Conservation (phyloP, 2,797 vertebrate species). For the Perdix hodgsoniae region DNA sequence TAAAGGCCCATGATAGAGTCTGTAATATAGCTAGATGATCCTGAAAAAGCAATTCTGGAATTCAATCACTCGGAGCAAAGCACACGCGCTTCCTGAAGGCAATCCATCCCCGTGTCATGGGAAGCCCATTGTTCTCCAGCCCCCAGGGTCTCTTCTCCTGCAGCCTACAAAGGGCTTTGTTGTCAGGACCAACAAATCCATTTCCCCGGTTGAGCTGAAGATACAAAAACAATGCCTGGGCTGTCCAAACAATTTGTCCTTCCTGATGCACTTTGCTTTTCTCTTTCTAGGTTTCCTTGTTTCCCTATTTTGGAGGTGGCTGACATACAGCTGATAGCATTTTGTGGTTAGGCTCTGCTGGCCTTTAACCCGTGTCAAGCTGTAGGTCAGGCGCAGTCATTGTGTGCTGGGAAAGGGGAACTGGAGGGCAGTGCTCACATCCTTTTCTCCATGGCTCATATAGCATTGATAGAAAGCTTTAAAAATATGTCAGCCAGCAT, state of each 20-base stretch:
- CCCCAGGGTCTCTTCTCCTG: constrained; percentile 33
- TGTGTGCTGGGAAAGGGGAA: background rate
- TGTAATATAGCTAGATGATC: constrained; percentile 56
- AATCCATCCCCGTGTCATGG: constrained; percentile 43
- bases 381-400: background rate
- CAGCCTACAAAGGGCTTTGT: constrained; percentile 25
- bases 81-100: constrained; percentile 49
- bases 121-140: constrained; percentile 40
- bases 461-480: background rate
- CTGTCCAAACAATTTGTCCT: constrained; percentile 33
- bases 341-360: background rate
- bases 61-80: constrained; percentile 45
- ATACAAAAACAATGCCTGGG: constrained; percentile 33
- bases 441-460: background rate
- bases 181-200: constrained; percentile 39
- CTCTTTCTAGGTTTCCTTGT: constrained; percentile 17
- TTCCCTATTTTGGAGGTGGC: background rate
- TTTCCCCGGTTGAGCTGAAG: constrained; percentile 36
- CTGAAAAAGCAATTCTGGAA: constrained; percentile 59
- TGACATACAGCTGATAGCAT: background rate
- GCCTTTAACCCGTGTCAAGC: background rate
- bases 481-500: background rate
- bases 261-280: constrained; percentile 21
- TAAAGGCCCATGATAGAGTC: constrained; percentile 10
- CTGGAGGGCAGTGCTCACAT: background rate